These are phyloP conservation scores for Karalla daura DNA, from an alignment of 2,797 vertebrate species.

Conservation along the genomic window DNA sequence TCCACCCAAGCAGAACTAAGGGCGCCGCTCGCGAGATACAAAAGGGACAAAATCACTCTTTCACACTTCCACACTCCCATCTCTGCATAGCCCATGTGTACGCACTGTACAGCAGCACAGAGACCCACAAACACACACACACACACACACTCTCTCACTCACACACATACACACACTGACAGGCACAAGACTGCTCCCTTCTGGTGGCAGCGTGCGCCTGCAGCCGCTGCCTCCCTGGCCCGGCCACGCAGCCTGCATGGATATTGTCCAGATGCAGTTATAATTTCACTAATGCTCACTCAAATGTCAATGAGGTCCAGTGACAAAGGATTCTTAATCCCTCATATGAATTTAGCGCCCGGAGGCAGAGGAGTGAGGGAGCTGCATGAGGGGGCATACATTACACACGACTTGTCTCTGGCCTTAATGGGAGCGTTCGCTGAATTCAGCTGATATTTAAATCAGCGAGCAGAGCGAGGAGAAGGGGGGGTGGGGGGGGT, in stretches of 20 bases:
- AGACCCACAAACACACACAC: conserved; percentile 44
- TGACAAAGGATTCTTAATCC: conserved; percentile 75
- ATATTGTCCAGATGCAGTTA: conserved; percentile 72
- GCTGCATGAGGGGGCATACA: conserved; percentile 73
- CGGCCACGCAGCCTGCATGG: conserved; percentile 45
- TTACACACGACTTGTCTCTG: conserved; percentile 60
- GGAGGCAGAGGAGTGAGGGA: conserved; percentile 36
- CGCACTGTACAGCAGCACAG: conserved; percentile 38
- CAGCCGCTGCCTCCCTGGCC: conserved; percentile 22
- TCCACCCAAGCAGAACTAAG: conserved; percentile 78
- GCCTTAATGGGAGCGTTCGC: conserved; percentile 62
- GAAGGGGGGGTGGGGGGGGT: conserved; percentile 15
- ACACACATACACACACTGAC: conserved; percentile 40
- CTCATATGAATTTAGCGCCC: conserved; percentile 62
- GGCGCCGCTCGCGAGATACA: conserved; percentile 67
- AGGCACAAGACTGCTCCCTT: conserved; percentile 76
- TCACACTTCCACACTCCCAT: conserved; percentile 67
- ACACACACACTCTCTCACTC: conserved; percentile 27
- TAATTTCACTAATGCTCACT: conserved; percentile 79
- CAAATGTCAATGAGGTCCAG: conserved; percentile 78
- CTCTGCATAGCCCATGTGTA: conserved; percentile 56
- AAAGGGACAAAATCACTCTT: conserved; percentile 73
- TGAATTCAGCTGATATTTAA: conserved; percentile 69
- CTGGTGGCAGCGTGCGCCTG: conserved; percentile 51
- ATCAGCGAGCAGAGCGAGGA: conserved; percentile 28